phyloP scores from a whole-genome alignment of 2,113 vertebrate species.

The Rhinoptilus africanus region DNA sequence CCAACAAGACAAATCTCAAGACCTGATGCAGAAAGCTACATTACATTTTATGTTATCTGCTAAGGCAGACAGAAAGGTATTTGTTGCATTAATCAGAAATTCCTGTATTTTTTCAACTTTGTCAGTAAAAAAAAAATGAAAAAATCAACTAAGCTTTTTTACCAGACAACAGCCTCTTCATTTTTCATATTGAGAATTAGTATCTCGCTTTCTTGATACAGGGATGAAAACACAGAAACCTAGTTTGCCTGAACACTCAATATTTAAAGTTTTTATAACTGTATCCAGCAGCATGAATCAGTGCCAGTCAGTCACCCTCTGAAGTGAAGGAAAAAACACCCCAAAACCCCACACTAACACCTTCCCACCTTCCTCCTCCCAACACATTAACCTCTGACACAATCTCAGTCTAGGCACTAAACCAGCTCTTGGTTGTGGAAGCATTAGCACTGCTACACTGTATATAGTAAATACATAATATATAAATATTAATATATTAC shows the following conservation, averaged over 20 bases:
- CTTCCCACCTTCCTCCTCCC: background rate
- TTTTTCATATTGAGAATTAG: background rate
- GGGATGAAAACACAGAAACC: background rate
- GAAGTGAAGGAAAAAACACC: background rate
- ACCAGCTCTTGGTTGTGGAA: background rate
- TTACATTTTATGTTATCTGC: background rate
- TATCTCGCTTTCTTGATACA: background rate
- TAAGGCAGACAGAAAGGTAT: background rate
- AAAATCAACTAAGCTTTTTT: background rate
- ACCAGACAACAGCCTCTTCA: background rate
- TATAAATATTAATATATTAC: background rate
- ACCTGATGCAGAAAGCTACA: accelerated
- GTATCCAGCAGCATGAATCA: background rate
- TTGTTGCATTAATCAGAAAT: background rate
- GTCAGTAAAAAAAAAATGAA: background rate
- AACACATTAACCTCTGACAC: background rate
- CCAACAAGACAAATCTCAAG: background rate
- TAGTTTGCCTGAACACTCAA: background rate
- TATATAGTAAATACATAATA: background rate
- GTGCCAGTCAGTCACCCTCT: background rate
- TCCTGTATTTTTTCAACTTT: background rate
- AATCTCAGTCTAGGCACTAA: background rate
- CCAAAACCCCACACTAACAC: background rate
- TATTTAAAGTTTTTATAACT: background rate
- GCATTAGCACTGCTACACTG: background rate